phyloP scores from a whole-genome alignment of 2,888 invertebrate genomes.

The Eumerus sabulonum region DNA sequence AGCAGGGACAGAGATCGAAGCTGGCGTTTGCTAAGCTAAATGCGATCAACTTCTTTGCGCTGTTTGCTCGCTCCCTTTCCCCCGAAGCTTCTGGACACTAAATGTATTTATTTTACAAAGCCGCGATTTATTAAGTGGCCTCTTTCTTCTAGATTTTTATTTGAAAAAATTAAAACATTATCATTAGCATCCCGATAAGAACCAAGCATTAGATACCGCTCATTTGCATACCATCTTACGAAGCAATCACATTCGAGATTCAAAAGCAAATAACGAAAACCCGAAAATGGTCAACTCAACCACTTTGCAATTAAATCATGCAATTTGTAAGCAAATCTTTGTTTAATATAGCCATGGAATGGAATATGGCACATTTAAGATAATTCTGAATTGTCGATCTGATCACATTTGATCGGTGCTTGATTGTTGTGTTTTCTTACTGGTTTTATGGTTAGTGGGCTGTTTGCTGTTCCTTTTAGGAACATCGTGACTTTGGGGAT shows the following conservation, averaged over 20 bases:
- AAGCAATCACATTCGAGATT: constrained; percentile 18
- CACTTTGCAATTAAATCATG: constrained; percentile 43
- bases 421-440: constrained; percentile 25
- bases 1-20: too few relatives aligned
- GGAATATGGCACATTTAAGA: constrained; percentile 22
- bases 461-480: too few relatives aligned
- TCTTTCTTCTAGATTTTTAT: too few relatives aligned
- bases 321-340: constrained; percentile 51
- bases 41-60: too few relatives aligned
- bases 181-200: constrained; percentile 19
- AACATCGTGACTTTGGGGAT: too few relatives aligned
- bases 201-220: constrained; percentile 8
- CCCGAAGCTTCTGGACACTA: too few relatives aligned
- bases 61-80: too few relatives aligned
- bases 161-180: constrained; percentile 39
- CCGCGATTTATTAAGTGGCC: too few relatives aligned
- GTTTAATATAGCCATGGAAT: constrained; percentile 43
- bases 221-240: constrained; percentile 33
- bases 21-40: too few relatives aligned
- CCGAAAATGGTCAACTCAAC: constrained; percentile 4
- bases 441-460: constrained; percentile 26
- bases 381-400: constrained; percentile 30
- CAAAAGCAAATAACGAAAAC: constrained; percentile 4
- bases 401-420: constrained; percentile 27
- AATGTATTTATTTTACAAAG: too few relatives aligned